phyloP scores from a whole-genome alignment of 2,797 vertebrate genomes.

The Tangara arthus region DNA sequence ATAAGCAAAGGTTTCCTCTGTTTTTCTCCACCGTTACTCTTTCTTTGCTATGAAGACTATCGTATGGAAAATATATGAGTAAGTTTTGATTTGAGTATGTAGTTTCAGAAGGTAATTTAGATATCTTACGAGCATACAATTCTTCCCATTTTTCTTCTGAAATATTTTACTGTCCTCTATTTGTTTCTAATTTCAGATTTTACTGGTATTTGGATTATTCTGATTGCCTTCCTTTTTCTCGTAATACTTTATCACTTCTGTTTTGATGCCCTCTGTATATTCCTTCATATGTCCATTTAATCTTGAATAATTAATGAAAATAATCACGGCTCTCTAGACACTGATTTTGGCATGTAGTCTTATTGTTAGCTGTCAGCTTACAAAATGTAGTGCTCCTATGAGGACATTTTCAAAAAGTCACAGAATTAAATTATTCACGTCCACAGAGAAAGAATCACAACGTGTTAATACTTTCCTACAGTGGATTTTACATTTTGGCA shows the following conservation, averaged over 20 bases:
- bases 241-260: not conserved
- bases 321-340: not conserved
- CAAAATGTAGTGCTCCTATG: not conserved
- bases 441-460: not conserved
- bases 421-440: conserved; percentile 29
- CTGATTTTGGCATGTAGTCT: not conserved
- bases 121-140: not conserved
- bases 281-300: conserved; percentile 28
- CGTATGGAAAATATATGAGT: not conserved
- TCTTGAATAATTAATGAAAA: conserved; percentile 24
- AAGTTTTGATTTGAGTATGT: not conserved
- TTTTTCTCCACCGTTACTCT: not conserved
- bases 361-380: not conserved
- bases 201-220: not conserved
- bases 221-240: not conserved
- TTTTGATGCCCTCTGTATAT: not conserved
- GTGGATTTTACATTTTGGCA: conserved; percentile 57
- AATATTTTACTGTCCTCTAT: not conserved
- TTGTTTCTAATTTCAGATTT: not conserved
- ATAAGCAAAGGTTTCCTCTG: not conserved
- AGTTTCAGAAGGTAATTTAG: not conserved
- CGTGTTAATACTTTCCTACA: conserved; percentile 18
- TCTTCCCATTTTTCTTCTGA: not conserved
- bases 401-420: conserved; percentile 17
- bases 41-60: not conserved